Evolutionary conservation across 2,797 vertebrate genomes (phyloP), one percentile per base, ranked within the genome.

Genomic region (Trachurus trachurus): DNA sequence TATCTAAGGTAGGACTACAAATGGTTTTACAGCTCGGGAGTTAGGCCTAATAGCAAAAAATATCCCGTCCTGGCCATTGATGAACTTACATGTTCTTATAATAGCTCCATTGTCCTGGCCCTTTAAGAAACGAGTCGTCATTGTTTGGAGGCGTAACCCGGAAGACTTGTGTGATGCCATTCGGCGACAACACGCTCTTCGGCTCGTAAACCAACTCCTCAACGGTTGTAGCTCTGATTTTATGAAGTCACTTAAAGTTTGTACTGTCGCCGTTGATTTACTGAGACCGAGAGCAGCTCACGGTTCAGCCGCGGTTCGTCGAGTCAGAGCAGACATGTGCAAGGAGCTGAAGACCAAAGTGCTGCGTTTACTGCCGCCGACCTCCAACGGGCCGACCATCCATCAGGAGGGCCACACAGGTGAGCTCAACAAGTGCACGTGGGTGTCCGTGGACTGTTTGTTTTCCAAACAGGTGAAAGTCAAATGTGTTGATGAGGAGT

Each of bases 301-400:
- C 68, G 6, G 19, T 67, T 65, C 52, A n/a, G 60, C 54, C 7
- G 54, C 52, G 1, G 65, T 64, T 58, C 57, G 22, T 31, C 50
- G 15, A 19, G 66, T 31, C 53, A 39, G 40, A 45, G 64, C n/a
- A 34, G 64, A 71, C 0, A 95, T 95, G 94, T 93, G 92, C 39
- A 94, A 95, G 81, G 94, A 94, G 56, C 87, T 92, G 3, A 94
- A 92, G 80, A 92, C 92, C 5, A 93, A 88, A 76, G 81, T 96
- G 31, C 66, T 96, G 80, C 88, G 79, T 37, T 72, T 95, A 49
- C 26, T 56, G 0, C 80, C 88, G 10, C 78, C 67, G 56, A 74
- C 57, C 29, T 16, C 52, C 19, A 89, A 86, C 17, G 91, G 91
- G 7, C 91, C 82, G 31, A 70, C 66, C 1, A 39, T 64, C 1